These are phyloP conservation scores for Hydriomena furcata DNA, from an alignment of 2,888 invertebrate species.

Conservation along the genomic window DNA sequence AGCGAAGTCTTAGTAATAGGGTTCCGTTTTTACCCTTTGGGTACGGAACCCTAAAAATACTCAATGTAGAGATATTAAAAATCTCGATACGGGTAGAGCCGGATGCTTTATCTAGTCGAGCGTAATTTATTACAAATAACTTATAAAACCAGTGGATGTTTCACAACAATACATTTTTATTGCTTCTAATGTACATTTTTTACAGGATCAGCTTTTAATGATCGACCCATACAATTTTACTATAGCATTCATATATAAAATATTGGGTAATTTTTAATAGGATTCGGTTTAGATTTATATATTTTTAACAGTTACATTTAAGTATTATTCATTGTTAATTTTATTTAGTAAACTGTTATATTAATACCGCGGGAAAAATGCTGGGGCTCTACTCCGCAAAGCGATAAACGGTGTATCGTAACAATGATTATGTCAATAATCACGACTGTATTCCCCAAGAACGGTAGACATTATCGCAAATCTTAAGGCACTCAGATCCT, in stretches of 20 bases:
- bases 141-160: conserved; percentile 49
- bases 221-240: conserved; percentile 44
- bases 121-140: conserved; percentile 77
- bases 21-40: no score
- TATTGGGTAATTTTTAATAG: conserved; percentile 67
- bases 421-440: no score
- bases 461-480: no score
- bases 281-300: conserved; percentile 56
- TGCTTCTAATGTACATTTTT: conserved; percentile 56
- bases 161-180: conserved; percentile 52
- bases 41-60: neutral
- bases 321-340: conserved; percentile 33
- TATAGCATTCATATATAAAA: conserved; percentile 51
- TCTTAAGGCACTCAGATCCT: no score
- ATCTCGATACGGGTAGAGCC: conserved; percentile 3
- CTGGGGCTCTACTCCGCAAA: neutral
- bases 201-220: conserved; percentile 75
- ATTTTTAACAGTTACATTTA: conserved; percentile 41
- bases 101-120: conserved; percentile 9
- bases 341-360: conserved; percentile 33
- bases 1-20: no score
- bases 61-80: no score
- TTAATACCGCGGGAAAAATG: conserved; percentile 20
- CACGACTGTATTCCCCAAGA: no score
- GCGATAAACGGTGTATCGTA: no score